Conservation (phyloP, 2,113 vertebrate species). For the Oxyruncus cristatus region DNA sequence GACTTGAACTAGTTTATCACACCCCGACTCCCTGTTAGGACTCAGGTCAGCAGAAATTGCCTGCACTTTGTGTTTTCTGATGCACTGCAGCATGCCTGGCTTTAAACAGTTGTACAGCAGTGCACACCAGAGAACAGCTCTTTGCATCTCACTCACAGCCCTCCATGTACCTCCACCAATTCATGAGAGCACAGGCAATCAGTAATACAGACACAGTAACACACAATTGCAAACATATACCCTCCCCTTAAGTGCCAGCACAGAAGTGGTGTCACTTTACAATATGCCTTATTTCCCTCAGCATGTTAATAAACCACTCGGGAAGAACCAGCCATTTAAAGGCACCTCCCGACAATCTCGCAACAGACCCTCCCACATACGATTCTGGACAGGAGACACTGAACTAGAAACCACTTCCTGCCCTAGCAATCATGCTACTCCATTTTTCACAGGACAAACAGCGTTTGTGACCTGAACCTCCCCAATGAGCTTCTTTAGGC, state of each 20-base stretch:
- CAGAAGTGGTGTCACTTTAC: background rate
- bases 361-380: background rate
- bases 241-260: background rate
- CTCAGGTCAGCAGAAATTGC: background rate
- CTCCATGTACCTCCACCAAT: rapidly evolving
- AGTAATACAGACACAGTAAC: rapidly evolving
- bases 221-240: background rate
- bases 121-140: background rate
- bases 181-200: background rate
- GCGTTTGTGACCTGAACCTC: background rate
- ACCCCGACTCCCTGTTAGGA: background rate
- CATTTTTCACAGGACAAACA: background rate
- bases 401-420: background rate
- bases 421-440: background rate
- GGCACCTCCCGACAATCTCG: background rate
- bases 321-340: background rate
- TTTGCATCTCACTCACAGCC: background rate
- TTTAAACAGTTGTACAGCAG: slow-evolving; percentile 26
- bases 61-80: background rate
- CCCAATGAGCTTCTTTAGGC: background rate
- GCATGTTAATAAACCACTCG: background rate
- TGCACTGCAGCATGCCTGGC: slow-evolving; percentile 14
- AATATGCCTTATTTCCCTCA: background rate
- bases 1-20: background rate
- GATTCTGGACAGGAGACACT: background rate